phyloP scores from a whole-genome alignment of 2,888 invertebrate species.

The Drosophila affinis region DNA sequence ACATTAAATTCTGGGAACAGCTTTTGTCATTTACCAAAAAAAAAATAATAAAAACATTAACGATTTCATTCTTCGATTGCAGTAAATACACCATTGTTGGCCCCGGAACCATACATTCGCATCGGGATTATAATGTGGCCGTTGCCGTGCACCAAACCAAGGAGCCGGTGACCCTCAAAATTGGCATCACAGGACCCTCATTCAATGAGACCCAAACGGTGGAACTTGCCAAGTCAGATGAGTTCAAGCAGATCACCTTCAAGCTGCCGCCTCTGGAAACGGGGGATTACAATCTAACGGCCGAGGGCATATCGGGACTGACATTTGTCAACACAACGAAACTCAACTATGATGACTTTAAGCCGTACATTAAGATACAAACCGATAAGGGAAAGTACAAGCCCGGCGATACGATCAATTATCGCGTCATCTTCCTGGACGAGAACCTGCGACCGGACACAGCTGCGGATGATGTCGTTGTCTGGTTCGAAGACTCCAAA shows the following conservation, averaged over 20 bases:
- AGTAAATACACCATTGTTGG: slow-evolving; percentile 90
- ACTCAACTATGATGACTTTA: slow-evolving; percentile 86
- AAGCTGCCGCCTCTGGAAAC: slow-evolving; percentile 64
- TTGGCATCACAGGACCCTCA: slow-evolving; percentile 78
- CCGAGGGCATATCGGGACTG: slow-evolving; percentile 89
- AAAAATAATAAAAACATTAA: slow-evolving; percentile 11
- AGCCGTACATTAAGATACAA: slow-evolving; percentile 89
- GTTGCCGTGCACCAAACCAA: slow-evolving; percentile 85
- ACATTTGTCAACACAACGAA: slow-evolving; percentile 89
- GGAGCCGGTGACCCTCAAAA: slow-evolving; percentile 68
- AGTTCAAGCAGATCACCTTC: slow-evolving; percentile 70
- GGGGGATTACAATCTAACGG: slow-evolving; percentile 90
- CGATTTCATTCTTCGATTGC: slow-evolving; percentile 8
- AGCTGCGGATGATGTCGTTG: slow-evolving; percentile 86
- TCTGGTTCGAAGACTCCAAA: slow-evolving; percentile 89
- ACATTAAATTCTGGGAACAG: not conserved
- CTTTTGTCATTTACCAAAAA: not conserved
- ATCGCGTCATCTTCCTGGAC: slow-evolving; percentile 86
- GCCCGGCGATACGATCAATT: slow-evolving; percentile 92
- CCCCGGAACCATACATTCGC: slow-evolving; percentile 91
- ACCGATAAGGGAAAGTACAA: slow-evolving; percentile 96
- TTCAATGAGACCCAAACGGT: slow-evolving; percentile 71
- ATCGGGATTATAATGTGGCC: slow-evolving; percentile 92
- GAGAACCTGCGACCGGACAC: slow-evolving; percentile 89
- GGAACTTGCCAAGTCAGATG: slow-evolving; percentile 58